Conservation (phyloP, 2,797 vertebrate genomes). For the Girardinus metallicus region DNA sequence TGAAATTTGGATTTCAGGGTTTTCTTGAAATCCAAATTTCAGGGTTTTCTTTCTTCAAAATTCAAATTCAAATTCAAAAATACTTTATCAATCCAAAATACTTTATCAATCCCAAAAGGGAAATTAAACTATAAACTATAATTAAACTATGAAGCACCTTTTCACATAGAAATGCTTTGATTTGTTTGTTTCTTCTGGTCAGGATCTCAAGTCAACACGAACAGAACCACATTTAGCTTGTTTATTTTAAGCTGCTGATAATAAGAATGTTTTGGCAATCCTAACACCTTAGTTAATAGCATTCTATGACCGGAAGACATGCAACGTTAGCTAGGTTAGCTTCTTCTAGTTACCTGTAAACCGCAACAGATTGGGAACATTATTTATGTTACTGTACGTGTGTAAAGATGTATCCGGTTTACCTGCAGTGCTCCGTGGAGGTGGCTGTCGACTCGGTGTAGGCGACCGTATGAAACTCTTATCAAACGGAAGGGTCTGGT, state of each 20-base stretch:
- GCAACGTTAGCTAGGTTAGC: background rate
- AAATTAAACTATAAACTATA: background rate
- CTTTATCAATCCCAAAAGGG: too few species aligned
- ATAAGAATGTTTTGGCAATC: background rate
- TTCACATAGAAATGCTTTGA: background rate
- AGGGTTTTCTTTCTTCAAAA: background rate
- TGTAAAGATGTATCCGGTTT: background rate
- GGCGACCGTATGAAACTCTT: slow-evolving; percentile 15
- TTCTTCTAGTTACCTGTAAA: background rate
- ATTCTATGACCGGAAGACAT: background rate
- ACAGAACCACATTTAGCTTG: background rate
- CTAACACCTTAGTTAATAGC: too few species aligned
- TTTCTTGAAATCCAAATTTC: too few species aligned
- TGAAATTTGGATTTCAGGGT: too few species aligned
- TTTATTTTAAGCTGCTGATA: background rate
- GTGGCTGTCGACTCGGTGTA: background rate
- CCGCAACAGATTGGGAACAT: background rate
- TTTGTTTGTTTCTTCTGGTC: background rate
- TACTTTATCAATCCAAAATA: too few species aligned
- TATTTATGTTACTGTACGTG: too few species aligned
- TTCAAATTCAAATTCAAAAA: too few species aligned
- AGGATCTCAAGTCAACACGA: background rate
- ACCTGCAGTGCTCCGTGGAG: slow-evolving; percentile 47
- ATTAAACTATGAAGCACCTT: background rate
- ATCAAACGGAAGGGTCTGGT: slow-evolving; percentile 71